A percentile compares a stretch with the other conserved stretches of the same genome.
phyloP scores from a whole-genome alignment of 2,888 invertebrate species.

The Drosophila affinis region DNA sequence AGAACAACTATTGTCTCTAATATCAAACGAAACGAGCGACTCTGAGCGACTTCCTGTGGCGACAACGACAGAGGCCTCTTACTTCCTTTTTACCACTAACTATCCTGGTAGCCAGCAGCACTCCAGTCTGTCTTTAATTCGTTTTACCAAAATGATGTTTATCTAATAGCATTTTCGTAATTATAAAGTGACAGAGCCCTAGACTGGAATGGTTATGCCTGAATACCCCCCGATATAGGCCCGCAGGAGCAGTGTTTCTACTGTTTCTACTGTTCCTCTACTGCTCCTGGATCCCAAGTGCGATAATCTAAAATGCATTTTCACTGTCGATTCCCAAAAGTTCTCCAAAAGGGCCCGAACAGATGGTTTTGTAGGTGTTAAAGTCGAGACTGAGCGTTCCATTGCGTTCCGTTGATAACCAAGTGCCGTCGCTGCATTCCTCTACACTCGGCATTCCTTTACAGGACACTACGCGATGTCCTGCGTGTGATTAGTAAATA shows the following conservation, averaged over 20 bases:
- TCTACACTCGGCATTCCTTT: slow-evolving; percentile 41
- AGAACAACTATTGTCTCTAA: slow-evolving; percentile 31
- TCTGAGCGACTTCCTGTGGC: slow-evolving; percentile 65
- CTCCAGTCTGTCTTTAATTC: slow-evolving; percentile 35
- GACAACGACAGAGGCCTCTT: slow-evolving; percentile 44
- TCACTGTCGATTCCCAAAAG: slow-evolving; percentile 47
- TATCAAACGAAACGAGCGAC: slow-evolving; percentile 11
- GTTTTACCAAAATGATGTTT: slow-evolving; percentile 60
- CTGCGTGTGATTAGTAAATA: slow-evolving; percentile 76
- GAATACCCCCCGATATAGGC: slow-evolving; percentile 51
- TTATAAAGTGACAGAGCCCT: slow-evolving; percentile 63
- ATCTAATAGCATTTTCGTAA: slow-evolving; percentile 70
- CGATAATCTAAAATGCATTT: slow-evolving; percentile 77
- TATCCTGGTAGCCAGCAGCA: slow-evolving; percentile 61
- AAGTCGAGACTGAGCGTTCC: slow-evolving; percentile 31
- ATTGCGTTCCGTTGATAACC: slow-evolving; percentile 55
- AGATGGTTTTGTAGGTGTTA: slow-evolving; percentile 73
- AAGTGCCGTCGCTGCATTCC: slow-evolving; percentile 68
- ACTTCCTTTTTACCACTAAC: slow-evolving; percentile 52
- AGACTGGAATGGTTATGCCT: slow-evolving; percentile 64
- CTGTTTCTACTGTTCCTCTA: slow-evolving; percentile 8
- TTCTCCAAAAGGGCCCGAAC: slow-evolving; percentile 38
- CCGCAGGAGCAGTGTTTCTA: slow-evolving; percentile 35
- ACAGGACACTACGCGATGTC: slow-evolving; percentile 31
- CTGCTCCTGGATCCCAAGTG: slow-evolving; percentile 47